phyloP scores from a whole-genome alignment of 2,113 vertebrate genomes.

The Microcebus lehilahytsara region DNA sequence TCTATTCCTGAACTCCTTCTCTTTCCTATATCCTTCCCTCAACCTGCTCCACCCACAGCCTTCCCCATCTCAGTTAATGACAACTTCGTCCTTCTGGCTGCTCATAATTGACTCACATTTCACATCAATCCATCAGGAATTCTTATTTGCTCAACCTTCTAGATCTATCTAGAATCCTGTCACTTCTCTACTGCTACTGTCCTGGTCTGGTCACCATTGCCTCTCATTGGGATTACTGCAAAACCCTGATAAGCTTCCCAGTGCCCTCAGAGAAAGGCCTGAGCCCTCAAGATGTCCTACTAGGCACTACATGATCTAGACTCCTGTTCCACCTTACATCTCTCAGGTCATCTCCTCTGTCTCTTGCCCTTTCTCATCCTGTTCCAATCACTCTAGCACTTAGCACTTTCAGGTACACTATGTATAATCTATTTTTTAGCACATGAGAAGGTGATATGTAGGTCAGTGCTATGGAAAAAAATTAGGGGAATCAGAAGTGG shows the following conservation, averaged over 20 bases:
- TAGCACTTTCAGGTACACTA: not conserved
- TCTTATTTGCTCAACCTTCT: not conserved
- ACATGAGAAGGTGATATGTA: not conserved
- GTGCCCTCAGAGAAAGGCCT: not conserved
- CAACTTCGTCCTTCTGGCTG: not conserved
- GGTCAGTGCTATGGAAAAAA: not conserved
- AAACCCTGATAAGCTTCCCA: not conserved
- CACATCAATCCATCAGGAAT: not conserved
- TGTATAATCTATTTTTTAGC: not conserved
- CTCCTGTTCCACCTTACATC: fast-evolving
- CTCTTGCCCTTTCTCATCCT: not conserved
- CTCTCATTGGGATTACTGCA: not conserved
- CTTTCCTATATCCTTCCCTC: too few relatives aligned
- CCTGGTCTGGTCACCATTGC: not conserved
- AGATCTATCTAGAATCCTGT: not conserved
- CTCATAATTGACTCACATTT: not conserved
- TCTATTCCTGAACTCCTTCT: not conserved
- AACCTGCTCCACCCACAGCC: not conserved
- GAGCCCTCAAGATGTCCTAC: not conserved
- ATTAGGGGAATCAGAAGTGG: not conserved
- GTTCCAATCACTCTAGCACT: not conserved
- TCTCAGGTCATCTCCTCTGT: not conserved
- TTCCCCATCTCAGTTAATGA: not conserved
- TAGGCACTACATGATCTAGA: not conserved
- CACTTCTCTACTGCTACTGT: not conserved